phyloP scores from a whole-genome alignment of 2,888 invertebrate species.

The Meteorus cinctellus region DNA sequence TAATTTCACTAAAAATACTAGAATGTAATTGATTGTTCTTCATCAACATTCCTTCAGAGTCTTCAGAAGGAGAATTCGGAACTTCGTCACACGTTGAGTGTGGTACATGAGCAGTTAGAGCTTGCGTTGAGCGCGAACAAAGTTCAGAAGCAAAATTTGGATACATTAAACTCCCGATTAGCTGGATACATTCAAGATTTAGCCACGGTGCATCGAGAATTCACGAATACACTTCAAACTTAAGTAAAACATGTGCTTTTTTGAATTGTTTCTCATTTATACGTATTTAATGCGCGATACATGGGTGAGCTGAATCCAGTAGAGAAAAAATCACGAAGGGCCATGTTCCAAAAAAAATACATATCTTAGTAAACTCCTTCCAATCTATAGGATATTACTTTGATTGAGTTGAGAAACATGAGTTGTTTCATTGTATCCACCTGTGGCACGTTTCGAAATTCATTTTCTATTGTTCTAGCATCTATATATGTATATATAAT shows the following conservation, averaged over 20 bases:
- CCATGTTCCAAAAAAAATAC: conserved; percentile 57
- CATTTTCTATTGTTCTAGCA: conserved; percentile 16
- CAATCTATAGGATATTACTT: conserved; percentile 38
- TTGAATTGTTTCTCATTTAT: not conserved
- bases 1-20: not conserved
- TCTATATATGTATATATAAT: not conserved
- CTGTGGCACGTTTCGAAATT: conserved; percentile 15
- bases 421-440: conserved; percentile 22
- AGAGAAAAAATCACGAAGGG: conserved; percentile 50
- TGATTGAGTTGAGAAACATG: conserved; percentile 43
- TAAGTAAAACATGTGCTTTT: conserved; percentile 70
- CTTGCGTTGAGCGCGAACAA: conserved; percentile 86
- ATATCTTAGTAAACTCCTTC: conserved; percentile 54
- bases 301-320: conserved; percentile 33
- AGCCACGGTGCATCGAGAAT: conserved; percentile 88
- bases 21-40: conserved; percentile 1
- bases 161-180: conserved; percentile 88
- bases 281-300: not conserved
- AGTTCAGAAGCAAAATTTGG: conserved; percentile 86
- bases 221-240: conserved; percentile 86
- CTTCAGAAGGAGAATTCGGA: conserved; percentile 80
- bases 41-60: conserved; percentile 66
- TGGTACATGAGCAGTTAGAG: conserved; percentile 87
- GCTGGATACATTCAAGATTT: conserved; percentile 87
- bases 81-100: conserved; percentile 80